A percentile compares a stretch with the other conserved stretches of the same genome.
Evolutionary conservation across 2,888 invertebrate genomes (phyloP).

Genomic region (Parapristionchus giblindavisi): DNA sequence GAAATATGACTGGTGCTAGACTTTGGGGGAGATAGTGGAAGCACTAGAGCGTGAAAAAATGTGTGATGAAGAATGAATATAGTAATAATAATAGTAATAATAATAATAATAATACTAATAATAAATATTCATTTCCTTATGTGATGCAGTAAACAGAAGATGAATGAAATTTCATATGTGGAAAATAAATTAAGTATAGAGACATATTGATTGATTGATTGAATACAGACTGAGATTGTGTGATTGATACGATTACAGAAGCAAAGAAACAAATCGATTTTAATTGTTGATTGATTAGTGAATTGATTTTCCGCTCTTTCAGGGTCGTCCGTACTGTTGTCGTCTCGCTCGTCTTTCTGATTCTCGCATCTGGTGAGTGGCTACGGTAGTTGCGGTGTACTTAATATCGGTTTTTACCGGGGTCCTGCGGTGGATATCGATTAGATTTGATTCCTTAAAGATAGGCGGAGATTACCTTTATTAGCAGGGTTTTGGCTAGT

Average conservation of each 20-base stretch:
- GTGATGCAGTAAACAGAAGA: no score
- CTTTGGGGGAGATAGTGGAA: no score
- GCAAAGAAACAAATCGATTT: neutral
- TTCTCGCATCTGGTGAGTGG: slow-evolving; percentile 8
- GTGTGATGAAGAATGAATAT: no score
- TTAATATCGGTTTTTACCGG: neutral
- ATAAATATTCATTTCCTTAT: no score
- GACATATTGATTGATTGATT: neutral
- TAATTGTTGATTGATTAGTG: neutral
- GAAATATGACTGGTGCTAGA: no score
- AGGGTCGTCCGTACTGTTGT: slow-evolving; percentile 25
- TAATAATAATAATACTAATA: no score
- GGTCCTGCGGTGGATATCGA: neutral
- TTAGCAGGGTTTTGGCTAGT: no score
- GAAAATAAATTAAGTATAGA: neutral
- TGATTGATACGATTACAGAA: neutral
- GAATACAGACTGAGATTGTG: neutral
- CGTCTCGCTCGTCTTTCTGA: slow-evolving; percentile 13
- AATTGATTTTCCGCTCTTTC: neutral
- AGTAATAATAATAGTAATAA: no score
- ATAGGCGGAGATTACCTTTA: no score
- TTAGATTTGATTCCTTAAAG: neutral
- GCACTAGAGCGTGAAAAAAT: no score
- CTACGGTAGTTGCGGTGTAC: neutral
- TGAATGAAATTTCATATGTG: no score